Conservation (phyloP, 2,888 invertebrate genomes). For the Pilophorus perplexus region DNA sequence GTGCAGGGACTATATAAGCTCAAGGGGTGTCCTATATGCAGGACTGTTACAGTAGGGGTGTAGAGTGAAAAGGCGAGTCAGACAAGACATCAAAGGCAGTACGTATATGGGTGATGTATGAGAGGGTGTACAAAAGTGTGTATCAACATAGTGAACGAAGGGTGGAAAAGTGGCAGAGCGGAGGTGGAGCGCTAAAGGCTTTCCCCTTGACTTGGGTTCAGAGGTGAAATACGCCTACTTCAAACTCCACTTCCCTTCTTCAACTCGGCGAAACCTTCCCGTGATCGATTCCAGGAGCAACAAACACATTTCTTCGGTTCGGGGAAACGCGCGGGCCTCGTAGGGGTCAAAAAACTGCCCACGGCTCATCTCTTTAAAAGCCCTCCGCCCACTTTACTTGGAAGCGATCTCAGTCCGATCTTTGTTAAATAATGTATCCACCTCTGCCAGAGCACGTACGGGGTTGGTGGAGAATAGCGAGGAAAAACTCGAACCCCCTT, state of each 20-base stretch:
- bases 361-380: slow-evolving; percentile 23
- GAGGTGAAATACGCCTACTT: slow-evolving; percentile 30
- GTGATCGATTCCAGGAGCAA: slow-evolving; percentile 13
- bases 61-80: slow-evolving; percentile 11
- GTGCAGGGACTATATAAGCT: no score
- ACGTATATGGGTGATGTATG: no score
- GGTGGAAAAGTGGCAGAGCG: no score
- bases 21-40: no score
- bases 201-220: slow-evolving; percentile 9
- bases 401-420: neutral
- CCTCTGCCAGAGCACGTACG: no score
- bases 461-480: no score
- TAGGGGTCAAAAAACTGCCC: slow-evolving; percentile 7
- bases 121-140: no score
- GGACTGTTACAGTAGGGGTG: no score
- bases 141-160: no score
- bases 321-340: neutral
- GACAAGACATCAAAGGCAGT: slow-evolving; percentile 22
- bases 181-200: neutral
- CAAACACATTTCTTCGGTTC: slow-evolving; percentile 13
- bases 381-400: neutral
- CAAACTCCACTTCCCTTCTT: slow-evolving; percentile 12
- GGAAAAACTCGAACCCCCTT: no score
- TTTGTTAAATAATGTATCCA: neutral
- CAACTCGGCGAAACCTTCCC: no score